Percentiles rank a stretch among this genome's conserved stretches.
These are phyloP conservation scores for Pyxicephalus adspersus DNA, from an alignment of 2,113 vertebrate species.

Conservation along the genomic window DNA sequence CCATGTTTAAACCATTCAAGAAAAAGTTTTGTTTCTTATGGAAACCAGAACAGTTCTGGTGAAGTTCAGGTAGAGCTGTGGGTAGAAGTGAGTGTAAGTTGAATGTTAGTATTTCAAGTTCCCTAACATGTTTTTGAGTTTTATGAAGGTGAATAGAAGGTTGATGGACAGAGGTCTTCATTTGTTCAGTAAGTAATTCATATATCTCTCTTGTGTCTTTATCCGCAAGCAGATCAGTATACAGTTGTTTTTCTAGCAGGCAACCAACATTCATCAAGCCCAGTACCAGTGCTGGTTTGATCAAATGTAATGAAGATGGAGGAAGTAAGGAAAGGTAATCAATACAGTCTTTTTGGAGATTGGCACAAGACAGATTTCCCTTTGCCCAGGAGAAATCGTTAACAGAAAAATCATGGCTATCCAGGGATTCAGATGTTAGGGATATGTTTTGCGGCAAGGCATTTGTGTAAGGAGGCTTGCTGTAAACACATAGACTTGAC, in stretches of 20 bases:
- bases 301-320: neutral
- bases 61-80: neutral
- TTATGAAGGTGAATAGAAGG: neutral
- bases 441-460: neutral
- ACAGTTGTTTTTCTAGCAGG: slow-evolving; percentile 18
- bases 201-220: slow-evolving; percentile 11
- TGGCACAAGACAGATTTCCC: slow-evolving; percentile 22
- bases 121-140: neutral
- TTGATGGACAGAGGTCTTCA: neutral
- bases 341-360: slow-evolving; percentile 1
- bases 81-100: slow-evolving; percentile 24
- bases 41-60: slow-evolving; percentile 20
- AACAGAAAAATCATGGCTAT: no score
- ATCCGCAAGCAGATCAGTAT: neutral
- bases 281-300: slow-evolving; percentile 12
- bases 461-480: neutral
- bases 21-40: neutral
- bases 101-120: slow-evolving; percentile 4
- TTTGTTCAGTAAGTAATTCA: slow-evolving; percentile 1
- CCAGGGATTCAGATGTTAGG: neutral
- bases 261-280: slow-evolving; percentile 36
- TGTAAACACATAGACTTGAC: neutral
- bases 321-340: neutral
- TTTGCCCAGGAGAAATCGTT: slow-evolving; percentile 15
- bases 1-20: slow-evolving; percentile 12